Base-by-base conservation (phyloP, 1,140 invertebrate species). In the Trachelipus rathkii region DNA sequence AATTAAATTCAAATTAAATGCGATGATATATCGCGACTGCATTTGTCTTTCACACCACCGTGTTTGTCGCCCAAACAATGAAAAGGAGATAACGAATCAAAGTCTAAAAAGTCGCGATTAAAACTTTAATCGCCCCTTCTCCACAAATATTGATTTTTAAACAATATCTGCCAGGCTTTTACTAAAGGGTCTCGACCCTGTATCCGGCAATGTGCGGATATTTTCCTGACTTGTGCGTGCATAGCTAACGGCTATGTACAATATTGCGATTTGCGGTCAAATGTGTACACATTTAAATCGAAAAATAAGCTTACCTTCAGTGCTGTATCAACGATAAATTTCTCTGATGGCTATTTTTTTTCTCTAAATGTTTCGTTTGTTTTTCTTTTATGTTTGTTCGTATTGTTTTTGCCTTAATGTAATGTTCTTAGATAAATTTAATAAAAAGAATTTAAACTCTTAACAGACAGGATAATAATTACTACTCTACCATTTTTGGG, bases 231-330 rank as follows among this genome's bases (percentile, higher is more conserved):
- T 60, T 60, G 50, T 60, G 50, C 50, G 50, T 60, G 50, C 50
- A 60, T 60, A 60, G 50, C 50, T 60, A 19, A 60, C 50, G 50
- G 50, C 50, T 60, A 60, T 60, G 50, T 60, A 60, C 50, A 60
- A 15, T 19, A 60, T 60, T 60, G 50, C 8, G 50, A 8, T 60
- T 60, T 60, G 50, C 19, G 50, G 50, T 60, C 19, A 13, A 60
- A 60, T 60, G 50, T 60, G 50, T 60, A 60, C 50, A 60, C 50
- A 60, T 60, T 60, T 60, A 60, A 60, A 60, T 60, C 19, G 50
- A 60, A 60, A 60, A 60, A 60, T 60, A 60, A 60, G 50, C 50
- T 60, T 60, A 60, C 50, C 11, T 60, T 60, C 11, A 60, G 8
- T 60, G 50, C 8, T 60, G 50, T 60, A 60, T 60, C 50, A 60